phyloP scores from a whole-genome alignment of 2,113 vertebrate genomes.

The Narcine bancroftii region DNA sequence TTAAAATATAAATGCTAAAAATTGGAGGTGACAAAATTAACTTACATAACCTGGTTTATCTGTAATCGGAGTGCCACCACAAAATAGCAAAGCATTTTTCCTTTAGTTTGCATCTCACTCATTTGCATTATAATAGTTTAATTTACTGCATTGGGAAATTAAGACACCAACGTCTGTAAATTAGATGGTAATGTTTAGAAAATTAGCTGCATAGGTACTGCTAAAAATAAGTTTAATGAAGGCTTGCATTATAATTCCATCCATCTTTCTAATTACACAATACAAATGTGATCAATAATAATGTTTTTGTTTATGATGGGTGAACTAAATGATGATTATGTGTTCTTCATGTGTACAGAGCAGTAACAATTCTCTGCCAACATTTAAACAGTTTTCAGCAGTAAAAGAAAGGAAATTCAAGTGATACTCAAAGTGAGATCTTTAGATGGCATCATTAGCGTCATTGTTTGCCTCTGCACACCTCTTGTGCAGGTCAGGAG shows the following conservation, averaged over 20 bases:
- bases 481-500: neutral
- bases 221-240: conserved; percentile 3
- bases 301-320: neutral
- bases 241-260: neutral
- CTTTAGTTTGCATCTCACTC: neutral
- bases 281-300: neutral
- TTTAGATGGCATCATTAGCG: neutral
- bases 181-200: neutral
- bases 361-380: neutral
- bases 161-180: neutral
- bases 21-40: neutral
- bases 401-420: neutral
- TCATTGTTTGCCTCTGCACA: neutral
- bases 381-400: neutral
- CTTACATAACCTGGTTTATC: neutral
- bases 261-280: neutral
- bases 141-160: conserved; percentile 24
- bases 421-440: neutral
- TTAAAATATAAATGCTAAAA: neutral
- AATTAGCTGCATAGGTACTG: neutral
- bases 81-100: neutral
- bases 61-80: neutral
- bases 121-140: conserved; percentile 12
- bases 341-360: neutral
- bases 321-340: neutral